A percentile compares a stretch with the other conserved stretches of the same genome.
These are phyloP conservation scores for Pecten maximus DNA, from an alignment of 2,888 invertebrate species.

Conservation along the genomic window DNA sequence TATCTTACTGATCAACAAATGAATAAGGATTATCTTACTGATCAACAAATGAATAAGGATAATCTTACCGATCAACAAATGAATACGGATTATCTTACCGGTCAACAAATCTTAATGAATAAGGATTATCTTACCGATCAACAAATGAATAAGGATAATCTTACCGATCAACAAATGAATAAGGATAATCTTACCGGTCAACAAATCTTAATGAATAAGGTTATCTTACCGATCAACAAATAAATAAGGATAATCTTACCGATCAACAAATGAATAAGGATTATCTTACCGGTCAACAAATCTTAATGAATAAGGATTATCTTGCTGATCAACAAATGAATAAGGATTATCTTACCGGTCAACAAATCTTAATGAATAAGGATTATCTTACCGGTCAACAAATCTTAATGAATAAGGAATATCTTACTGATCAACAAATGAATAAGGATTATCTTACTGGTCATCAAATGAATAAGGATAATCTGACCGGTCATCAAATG, in stretches of 20 bases:
- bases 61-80: background rate
- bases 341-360: background rate
- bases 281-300: background rate
- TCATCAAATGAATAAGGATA: too few species aligned
- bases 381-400: background rate
- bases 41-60: background rate
- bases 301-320: background rate
- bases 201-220: background rate
- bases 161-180: background rate
- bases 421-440: too few species aligned
- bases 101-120: background rate
- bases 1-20: background rate
- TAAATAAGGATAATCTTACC: background rate
- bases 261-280: background rate
- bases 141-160: background rate
- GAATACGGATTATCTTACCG: background rate
- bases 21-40: background rate
- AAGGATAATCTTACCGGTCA: background rate
- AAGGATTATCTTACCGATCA: background rate
- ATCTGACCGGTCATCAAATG: too few species aligned
- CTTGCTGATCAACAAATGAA: background rate
- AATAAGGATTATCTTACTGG: too few species aligned
- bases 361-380: background rate
- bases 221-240: background rate
- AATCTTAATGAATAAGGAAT: background rate